phyloP scores from a whole-genome alignment of 1,140 invertebrate species.

The Drosophila ironensis region DNA sequence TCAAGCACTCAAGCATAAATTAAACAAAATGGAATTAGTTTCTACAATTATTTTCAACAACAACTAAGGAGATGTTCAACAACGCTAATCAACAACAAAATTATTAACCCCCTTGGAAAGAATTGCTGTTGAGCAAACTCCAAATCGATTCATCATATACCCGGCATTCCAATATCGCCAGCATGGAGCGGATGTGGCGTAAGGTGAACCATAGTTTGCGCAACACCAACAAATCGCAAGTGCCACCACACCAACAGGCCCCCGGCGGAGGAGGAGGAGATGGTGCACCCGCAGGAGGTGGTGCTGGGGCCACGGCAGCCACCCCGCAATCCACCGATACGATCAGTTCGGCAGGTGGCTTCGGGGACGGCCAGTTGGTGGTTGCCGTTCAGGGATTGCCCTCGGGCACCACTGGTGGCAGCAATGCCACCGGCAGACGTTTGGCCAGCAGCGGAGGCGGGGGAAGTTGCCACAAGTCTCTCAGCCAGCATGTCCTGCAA shows the following conservation, averaged over 20 bases:
- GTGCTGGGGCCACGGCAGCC: conserved; percentile 7
- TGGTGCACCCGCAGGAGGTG: conserved; percentile 2
- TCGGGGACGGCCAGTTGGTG: conserved; percentile 69
- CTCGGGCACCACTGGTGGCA: conserved; percentile 36
- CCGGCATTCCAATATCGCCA: too few species aligned
- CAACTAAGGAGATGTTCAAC: too few species aligned
- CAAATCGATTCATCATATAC: too few species aligned
- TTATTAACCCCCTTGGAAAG: too few species aligned
- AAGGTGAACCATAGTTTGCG: conserved; percentile 81
- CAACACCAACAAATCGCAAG: conserved; percentile 57
- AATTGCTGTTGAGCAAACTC: too few species aligned
- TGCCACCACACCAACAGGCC: conserved; percentile 2
- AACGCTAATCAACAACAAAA: too few species aligned
- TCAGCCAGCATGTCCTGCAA: conserved; percentile 78
- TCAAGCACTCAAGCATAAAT: too few species aligned
- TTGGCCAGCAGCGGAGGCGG: conserved; percentile 67
- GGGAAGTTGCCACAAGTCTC: conserved; percentile 62
- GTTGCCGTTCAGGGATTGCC: conserved; percentile 62
- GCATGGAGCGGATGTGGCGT: conserved; percentile 81
- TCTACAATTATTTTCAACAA: too few species aligned
- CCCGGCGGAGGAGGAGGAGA: conserved; percentile 4
- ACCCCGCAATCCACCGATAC: conserved; percentile 72
- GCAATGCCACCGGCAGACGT: conserved; percentile 74
- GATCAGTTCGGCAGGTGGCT: conserved; percentile 71
- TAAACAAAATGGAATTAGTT: too few species aligned